Evolutionary conservation across 1,140 invertebrate species (phyloP).

Genomic region (Drosophila burlai): DNA sequence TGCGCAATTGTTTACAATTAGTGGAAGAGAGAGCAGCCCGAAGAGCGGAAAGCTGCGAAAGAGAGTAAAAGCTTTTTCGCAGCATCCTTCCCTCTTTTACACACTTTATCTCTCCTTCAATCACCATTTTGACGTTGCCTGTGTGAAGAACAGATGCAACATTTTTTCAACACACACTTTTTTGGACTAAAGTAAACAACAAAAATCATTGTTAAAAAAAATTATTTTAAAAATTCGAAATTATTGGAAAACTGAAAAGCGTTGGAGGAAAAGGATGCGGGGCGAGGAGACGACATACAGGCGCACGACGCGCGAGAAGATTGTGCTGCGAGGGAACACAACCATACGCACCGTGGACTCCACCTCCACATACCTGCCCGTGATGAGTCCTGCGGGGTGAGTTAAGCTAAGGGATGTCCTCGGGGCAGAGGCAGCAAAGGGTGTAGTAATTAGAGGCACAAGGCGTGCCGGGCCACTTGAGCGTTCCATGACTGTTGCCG

Average conservation of each 20-base stretch:
- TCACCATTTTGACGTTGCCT: slow-evolving; percentile 57
- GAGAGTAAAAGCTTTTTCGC: slow-evolving; percentile 42
- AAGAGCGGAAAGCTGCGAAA: slow-evolving; percentile 34
- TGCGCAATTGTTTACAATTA: slow-evolving; percentile 64
- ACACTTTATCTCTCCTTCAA: slow-evolving; percentile 32
- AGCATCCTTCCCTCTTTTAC: slow-evolving; percentile 48
- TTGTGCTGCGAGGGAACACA: slow-evolving; percentile 82
- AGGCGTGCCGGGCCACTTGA: slow-evolving; percentile 58
- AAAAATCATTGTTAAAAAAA: slow-evolving; percentile 17
- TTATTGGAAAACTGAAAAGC: slow-evolving; percentile 7
- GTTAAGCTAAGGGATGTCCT: slow-evolving; percentile 18
- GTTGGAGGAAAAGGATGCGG: slow-evolving; percentile 59
- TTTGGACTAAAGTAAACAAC: slow-evolving; percentile 63
- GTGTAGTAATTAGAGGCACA: slow-evolving; percentile 9
- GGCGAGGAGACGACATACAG: slow-evolving; percentile 79
- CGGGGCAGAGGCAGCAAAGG: background rate
- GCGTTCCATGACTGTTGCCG: slow-evolving; percentile 46
- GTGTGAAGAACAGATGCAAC: slow-evolving; percentile 58
- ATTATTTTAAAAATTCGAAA: slow-evolving; percentile 31
- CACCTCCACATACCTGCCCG: slow-evolving; percentile 81
- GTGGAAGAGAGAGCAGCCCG: slow-evolving; percentile 13
- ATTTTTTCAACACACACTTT: slow-evolving; percentile 36
- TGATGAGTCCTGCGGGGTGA: slow-evolving; percentile 67
- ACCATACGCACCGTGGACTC: slow-evolving; percentile 83
- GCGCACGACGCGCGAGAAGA: slow-evolving; percentile 83